Evolutionary conservation across 2,888 invertebrate species (phyloP), one percentile per base, ranked within the genome.

Genomic region (Eristalis intricaria): DNA sequence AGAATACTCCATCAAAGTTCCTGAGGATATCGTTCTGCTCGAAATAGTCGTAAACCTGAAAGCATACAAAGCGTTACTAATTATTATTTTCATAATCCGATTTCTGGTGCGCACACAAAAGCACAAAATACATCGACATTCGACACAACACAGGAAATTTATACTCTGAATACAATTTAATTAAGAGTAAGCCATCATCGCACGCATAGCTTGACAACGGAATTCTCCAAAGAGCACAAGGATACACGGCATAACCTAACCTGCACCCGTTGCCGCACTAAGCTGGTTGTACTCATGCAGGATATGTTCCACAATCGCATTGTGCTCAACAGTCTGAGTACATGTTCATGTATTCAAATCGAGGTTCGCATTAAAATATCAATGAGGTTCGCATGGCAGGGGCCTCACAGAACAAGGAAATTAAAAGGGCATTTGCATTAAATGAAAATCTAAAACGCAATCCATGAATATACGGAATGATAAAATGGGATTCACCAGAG

Each of bases 21-120:
- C 90, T 68, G 1, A 91, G 90, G 63, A 92, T 91, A 35, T 88
- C 89, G 58, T 86, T 78, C 88, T 92, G 93, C 32, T 90, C 89
- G 63, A 90, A 89, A 4, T 90, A 90, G 71, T 90, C 84, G 71
- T 91, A 92, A 1, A 89, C 56, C 92, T 92, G 69, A 15, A 74
- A 84, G 74, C n/a, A 74, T 26, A 60, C 60, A 60, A 60, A 26
- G 15, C 26, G 23, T 26, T 60, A 26, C 60, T 40, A 58, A 26
- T 26, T 60, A 77, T 35, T 61, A 61, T 60, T 38, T 38, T 58
- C 35, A 56, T 61, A 58, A 58, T 58, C 40, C 65, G 43, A 43
- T 61, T 23, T 26, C 22, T 5, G 35, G 43, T 15, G 58, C 65
- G 69, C 8, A 43, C 60, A 69, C 50, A 71, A 43, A 66, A 23